A percentile compares a stretch with the other conserved stretches of the same genome.
Evolutionary conservation across 2,888 invertebrate genomes (phyloP).

Genomic region (Caradrina kadenii): DNA sequence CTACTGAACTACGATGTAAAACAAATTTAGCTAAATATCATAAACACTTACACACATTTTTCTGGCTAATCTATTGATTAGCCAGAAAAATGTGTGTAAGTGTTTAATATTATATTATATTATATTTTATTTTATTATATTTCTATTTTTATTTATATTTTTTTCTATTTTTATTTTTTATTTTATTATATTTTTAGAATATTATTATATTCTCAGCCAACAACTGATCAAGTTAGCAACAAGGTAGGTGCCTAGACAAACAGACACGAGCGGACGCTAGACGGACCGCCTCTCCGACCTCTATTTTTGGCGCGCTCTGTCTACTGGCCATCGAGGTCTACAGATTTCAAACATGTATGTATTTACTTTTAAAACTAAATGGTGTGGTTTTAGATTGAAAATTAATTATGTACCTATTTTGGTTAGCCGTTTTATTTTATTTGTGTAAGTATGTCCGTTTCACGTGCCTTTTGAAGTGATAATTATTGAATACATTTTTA

Average conservation of each 20-base stretch:
- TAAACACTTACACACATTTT: background rate
- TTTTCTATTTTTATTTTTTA: no score
- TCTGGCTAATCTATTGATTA: conserved; percentile 38
- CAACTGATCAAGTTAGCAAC: conserved; percentile 26
- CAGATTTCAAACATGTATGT: background rate
- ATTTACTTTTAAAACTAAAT: no score
- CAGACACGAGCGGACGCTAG: conserved; percentile 7
- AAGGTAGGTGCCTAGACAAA: conserved; percentile 2
- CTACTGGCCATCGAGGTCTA: conserved; percentile 9
- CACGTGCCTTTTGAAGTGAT: no score
- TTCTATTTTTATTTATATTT: no score
- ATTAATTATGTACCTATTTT: no score
- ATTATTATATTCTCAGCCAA: conserved; percentile 12
- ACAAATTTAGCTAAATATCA: background rate
- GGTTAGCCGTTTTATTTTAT: no score
- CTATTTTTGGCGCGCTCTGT: conserved; percentile 39
- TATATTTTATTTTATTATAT: no score
- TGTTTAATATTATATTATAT: no score
- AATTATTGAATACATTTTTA: no score
- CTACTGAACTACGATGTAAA: background rate
- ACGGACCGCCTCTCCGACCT: conserved; percentile 21
- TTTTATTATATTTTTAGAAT: no score
- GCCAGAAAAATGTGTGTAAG: background rate
- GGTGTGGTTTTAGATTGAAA: no score
- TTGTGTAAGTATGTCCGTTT: no score